Evolutionary conservation across 1,140 invertebrate species (phyloP).

Genomic region (Euborellia annulipes): DNA sequence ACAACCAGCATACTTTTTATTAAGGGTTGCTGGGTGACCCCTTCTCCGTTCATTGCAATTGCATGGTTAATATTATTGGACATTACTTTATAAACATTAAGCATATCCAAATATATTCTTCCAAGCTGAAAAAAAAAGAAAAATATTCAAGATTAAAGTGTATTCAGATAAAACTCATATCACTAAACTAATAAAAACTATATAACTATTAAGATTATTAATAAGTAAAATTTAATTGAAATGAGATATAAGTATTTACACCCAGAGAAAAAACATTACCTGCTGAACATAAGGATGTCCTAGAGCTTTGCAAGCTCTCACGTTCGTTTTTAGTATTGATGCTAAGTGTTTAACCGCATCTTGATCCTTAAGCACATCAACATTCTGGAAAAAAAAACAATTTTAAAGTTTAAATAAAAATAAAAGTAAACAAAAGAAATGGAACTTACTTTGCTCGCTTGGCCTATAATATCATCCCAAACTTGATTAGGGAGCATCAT

Average conservation of each 20-base stretch:
- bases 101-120: slow-evolving; percentile 95
- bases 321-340: slow-evolving; percentile 98
- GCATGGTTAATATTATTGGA: slow-evolving; percentile 96
- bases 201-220: background rate
- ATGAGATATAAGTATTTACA: slow-evolving; percentile 6
- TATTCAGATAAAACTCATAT: no score
- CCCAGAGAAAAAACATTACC: slow-evolving; percentile 25
- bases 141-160: no score
- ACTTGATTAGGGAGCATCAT: slow-evolving; percentile 97
- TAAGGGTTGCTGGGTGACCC: slow-evolving; percentile 90
- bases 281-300: slow-evolving; percentile 93
- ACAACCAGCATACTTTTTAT: slow-evolving; percentile 98
- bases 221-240: slow-evolving; percentile 2
- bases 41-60: slow-evolving; percentile 86
- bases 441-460: slow-evolving; percentile 61
- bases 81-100: slow-evolving; percentile 99
- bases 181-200: no score
- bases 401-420: slow-evolving; percentile 8
- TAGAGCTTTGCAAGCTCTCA: slow-evolving; percentile 91
- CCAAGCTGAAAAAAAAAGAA: slow-evolving; percentile 47
- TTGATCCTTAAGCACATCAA: slow-evolving; percentile 88
- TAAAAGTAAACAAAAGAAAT: slow-evolving; percentile 1
- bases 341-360: slow-evolving; percentile 94
- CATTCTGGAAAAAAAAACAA: slow-evolving; percentile 46
- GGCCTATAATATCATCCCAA: slow-evolving; percentile 97